Base-by-base conservation (phyloP, 2,797 vertebrate genomes). In the Chelon labrosus region DNA sequence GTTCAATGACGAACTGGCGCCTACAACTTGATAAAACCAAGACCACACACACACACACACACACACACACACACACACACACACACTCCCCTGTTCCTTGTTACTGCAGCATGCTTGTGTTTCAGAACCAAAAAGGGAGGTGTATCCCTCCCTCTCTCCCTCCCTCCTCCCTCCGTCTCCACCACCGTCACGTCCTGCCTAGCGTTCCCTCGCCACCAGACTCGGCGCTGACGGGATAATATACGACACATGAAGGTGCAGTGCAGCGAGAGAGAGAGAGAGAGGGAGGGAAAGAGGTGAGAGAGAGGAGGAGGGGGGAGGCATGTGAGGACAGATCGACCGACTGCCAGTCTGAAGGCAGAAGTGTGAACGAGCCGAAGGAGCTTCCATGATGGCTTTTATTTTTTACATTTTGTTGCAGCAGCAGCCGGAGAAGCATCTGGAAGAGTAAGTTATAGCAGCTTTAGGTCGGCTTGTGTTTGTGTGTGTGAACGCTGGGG, bases 81-180 rank as follows among this genome's bases (percentile, higher is more conserved):
- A 42, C 41, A 10, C 41, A 19, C 51, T 38, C 37, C 64, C 72
- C 59, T 59, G 25, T 27, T 27, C 25, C 25, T 27, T 27, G 25
- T 27, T 27, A 27, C 44, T 83, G 70, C 71, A 17, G 60, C 44
- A 20, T 51, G 69, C 63, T 88, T 25, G 11, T 78, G 66, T 79
- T 82, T 84, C 80, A 85, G 71, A 84, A 83, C 79, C 85, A 83
- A 87, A 88, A 79, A 70, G 84, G 82, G 86, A 87, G 79, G 80
- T 76, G 70, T 71, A 55, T 64, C 52, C 47, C 60, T 65, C 62
- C 20, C 51, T 41, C 55, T 27, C 25, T 27, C 64, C 27, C 50
- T 27, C 25, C 25, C 25, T 27, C 25, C 25, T 27, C 25, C 25
- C 25, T 65, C 25, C 25, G 25, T 27, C 25, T 27, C 25, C 25